Percentiles rank a stretch among this genome's conserved stretches.
Conservation (phyloP, 2,888 invertebrate species). For the Deilephila porcellus region DNA sequence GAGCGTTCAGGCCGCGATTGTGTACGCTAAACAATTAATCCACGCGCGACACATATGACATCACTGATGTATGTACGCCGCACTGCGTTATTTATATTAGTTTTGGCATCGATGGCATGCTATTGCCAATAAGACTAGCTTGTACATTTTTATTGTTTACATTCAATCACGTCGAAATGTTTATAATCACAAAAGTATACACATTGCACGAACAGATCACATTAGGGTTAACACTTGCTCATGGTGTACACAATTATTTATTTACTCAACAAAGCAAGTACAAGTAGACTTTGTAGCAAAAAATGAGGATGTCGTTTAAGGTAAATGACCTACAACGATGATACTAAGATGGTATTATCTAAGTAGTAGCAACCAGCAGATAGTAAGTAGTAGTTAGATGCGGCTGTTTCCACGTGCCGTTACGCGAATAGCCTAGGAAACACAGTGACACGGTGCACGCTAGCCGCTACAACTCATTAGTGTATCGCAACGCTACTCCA, state of each 20-base stretch:
- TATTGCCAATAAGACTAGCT: neutral
- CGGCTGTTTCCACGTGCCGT: neutral
- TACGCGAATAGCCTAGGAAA: conserved; percentile 19
- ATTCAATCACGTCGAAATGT: neutral
- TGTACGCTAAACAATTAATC: conserved; percentile 43
- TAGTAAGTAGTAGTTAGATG: neutral
- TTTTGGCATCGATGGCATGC: conserved; percentile 37
- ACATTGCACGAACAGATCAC: no score
- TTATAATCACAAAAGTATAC: neutral
- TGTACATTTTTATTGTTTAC: neutral
- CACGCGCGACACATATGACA: conserved; percentile 36
- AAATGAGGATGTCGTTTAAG: neutral
- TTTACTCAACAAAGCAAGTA: no score
- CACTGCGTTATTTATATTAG: conserved; percentile 19
- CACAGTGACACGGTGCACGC: conserved; percentile 13
- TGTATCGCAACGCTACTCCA: conserved; percentile 29
- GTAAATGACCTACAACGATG: neutral
- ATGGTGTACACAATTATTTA: no score
- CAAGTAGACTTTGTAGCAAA: no score
- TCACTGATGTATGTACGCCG: conserved; percentile 19
- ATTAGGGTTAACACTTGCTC: no score
- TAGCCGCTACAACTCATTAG: conserved; percentile 17
- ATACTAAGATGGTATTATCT: neutral
- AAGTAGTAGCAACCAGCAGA: neutral
- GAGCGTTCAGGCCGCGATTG: conserved; percentile 31